Base-by-base conservation (phyloP, 92 coral and sea anemone genomes). In the Chrysogorgia sp. region DNA sequence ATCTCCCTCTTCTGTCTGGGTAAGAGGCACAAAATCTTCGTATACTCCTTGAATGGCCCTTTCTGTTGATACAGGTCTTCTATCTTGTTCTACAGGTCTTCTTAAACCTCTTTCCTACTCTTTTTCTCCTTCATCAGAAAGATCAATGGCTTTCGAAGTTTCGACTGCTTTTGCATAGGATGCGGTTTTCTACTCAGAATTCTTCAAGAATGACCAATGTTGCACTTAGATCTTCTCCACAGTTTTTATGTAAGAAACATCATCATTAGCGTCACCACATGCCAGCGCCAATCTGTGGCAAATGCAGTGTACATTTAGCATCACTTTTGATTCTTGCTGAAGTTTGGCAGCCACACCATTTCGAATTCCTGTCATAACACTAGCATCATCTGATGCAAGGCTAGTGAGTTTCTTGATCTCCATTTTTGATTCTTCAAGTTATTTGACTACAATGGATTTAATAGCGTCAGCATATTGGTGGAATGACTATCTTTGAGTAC, bases 71-170 rank as follows among this genome's bases (percentile, higher is more conserved):
- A n/a, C n/a, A n/a, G n/a, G n/a, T n/a, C n/a, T n/a, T n/a, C 88
- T 86, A 80, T 40, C 83, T 80, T 25, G 82, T 88, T 77, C 86
- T 88, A 33, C 89, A 88, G 4, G 92, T 88, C 56, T 84, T 84
- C 40, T 69, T 65, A 60, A 88, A 75, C 62, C 60, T 87, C 81
- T 71, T 88, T 53, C 75, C 86, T 13, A 84, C 43, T 31, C 20
- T 48, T 33, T 80, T 80, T 34, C 63, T 88, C 34, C 83, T 59
- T 23, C 79, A 28, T 67, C 37, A 20, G 65, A 61, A 47, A 70
- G 31, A 40, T 76, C 23, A 15, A 71, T 53, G 25, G 68, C 52
- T 58, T 88, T 77, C 23, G 63, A 33, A 10, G 83, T 82, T 34
- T 68, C 63, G 34, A 61, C 85, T 74, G 92, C 92, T 34, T 88